Percentiles rank a stretch among this genome's conserved stretches.
Conservation (phyloP, 2,888 invertebrate species). For the Ashinkailepas kermadecensis region DNA sequence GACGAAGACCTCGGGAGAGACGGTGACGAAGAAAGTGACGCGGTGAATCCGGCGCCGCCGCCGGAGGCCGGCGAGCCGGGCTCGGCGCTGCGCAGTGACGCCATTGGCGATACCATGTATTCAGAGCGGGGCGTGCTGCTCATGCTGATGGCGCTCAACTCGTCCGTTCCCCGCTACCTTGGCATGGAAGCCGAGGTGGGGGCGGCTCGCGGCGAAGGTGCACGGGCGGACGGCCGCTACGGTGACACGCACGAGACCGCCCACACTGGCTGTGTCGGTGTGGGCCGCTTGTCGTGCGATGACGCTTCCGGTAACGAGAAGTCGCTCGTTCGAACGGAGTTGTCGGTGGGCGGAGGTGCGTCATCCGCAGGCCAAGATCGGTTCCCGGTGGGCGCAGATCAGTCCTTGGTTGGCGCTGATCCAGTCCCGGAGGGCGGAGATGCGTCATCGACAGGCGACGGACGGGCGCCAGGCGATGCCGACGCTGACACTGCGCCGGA, state of each 20-base stretch:
- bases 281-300: no score
- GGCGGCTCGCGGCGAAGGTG: not conserved
- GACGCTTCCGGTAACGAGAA: no score
- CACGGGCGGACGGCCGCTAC: not conserved
- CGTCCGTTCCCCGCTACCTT: not conserved
- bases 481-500: not conserved
- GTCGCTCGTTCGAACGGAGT: no score
- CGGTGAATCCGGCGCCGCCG: slow-evolving; percentile 8
- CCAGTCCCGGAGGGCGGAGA: no score
- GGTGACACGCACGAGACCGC: no score
- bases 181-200: not conserved
- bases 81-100: not conserved
- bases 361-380: no score
- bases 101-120: not conserved
- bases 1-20: not conserved
- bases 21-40: not conserved
- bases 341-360: no score
- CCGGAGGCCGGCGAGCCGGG: not conserved
- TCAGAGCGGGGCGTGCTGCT: slow-evolving; percentile 2
- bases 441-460: no score
- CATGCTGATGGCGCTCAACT: not conserved
- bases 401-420: no score
- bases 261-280: no score
- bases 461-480: not conserved
- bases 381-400: no score